Evolutionary conservation across 2,888 invertebrate genomes (phyloP), one percentile per base, ranked within the genome.

Genomic region (Sympetrum striolatum): DNA sequence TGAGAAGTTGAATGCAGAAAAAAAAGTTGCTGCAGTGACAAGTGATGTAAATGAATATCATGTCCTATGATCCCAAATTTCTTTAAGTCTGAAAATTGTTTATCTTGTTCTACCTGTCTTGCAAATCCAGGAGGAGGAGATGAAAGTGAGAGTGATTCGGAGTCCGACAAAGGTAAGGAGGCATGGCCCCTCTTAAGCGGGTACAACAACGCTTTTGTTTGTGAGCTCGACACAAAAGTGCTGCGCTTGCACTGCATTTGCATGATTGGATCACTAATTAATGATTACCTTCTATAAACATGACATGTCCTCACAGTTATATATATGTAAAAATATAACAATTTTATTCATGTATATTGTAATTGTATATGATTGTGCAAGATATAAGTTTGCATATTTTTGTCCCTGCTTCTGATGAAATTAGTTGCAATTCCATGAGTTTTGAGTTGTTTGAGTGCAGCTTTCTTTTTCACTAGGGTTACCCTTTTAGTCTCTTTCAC

Each of bases 121-220:
- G 31, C 86, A 60, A 86, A 86, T 92, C 90, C 92, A 92, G 35
- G 92, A 91, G 60, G 91, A 90, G 86, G 86, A 82, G 95, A 94
- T 37, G 95, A 94, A 91, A 93, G 94, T 5, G 94, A 94, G 39
- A 94, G 94, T 91, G 95, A 95, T 90, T 96, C 96, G 0, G 96
- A 96, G 92, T 95, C 95, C 1, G 95, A 95, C 92, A 95, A 94
- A 93, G 94, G 95, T 95, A 92, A 90, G 90, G 60, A 18, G 53
- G 44, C 39, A 35, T 90, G 90, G n/a, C 64, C 86, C 37, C 60
- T 79, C 48, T 60, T 10, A 58, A 48, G 53, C 35, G 90, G 79
- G 48, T 90, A 48, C 18, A 31, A 73, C 22, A 73, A 31, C 64
- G 86, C 86, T 86, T 86, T 58, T 37, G 18, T 86, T 53, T 82